These are phyloP conservation scores for Zaprionus bogoriensis DNA, from an alignment of 2,888 invertebrate species.

Conservation along the genomic window DNA sequence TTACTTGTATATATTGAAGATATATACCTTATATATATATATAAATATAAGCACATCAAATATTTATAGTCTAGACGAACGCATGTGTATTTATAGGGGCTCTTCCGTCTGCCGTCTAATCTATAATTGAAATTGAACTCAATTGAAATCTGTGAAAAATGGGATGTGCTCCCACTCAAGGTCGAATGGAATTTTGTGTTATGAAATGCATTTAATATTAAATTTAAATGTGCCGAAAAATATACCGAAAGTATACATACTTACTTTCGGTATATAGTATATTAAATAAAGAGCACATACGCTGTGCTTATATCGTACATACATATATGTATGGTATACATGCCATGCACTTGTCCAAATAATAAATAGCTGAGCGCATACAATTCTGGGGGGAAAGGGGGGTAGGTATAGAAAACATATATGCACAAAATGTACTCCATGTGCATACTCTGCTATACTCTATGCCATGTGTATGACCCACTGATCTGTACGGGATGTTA, in stretches of 20 bases:
- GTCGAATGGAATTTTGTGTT: constrained; percentile 34
- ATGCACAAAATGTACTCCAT: constrained; percentile 27
- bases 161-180: neutral
- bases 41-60: neutral
- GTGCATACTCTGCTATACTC: neutral
- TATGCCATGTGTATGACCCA: neutral
- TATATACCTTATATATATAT: neutral
- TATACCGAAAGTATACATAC: neutral
- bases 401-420: too few species aligned
- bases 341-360: constrained; percentile 71
- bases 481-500: neutral
- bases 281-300: constrained; percentile 25
- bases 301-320: neutral
- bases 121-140: constrained; percentile 29
- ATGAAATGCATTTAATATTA: constrained; percentile 45
- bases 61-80: neutral
- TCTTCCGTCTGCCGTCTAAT: too few species aligned
- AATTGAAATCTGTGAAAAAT: constrained; percentile 17
- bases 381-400: too few species aligned
- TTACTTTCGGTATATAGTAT: too few species aligned
- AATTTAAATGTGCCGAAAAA: constrained; percentile 25
- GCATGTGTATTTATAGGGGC: constrained; percentile 3
- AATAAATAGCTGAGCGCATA: constrained; percentile 48
- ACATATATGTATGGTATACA: constrained; percentile 9
- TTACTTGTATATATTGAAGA: constrained; percentile 4